Evolutionary conservation across 2,113 vertebrate species (phyloP), one percentile per base, ranked within the genome.

Genomic region (Clarias magur): DNA sequence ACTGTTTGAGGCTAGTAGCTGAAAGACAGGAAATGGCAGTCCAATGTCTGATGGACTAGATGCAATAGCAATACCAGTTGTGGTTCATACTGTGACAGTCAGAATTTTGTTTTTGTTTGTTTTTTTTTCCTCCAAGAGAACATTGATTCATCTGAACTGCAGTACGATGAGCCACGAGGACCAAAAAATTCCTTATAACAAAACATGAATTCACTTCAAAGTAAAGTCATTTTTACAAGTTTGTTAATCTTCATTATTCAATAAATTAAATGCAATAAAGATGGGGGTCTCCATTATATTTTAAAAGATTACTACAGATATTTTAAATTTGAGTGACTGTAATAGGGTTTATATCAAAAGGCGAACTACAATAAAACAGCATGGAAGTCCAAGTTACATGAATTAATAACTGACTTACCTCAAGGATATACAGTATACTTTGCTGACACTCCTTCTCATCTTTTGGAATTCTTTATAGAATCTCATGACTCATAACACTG

Each of bases 21-120:
- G 53, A 42, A 86, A 72, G 57, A 65, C n/a, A 85, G n/a, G 54
- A 85, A 27, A 75, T 63, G 4, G 34, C 53, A 67, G 48, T 54
- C 59, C 34, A 34, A 57, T 63, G 63, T 63, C 9, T 79, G 16
- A 76, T 76, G 42, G 12, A 53, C 23, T 25, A 57, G 76, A 57
- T 57, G 21, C 53, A 57, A 19, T 59, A 76, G 42, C 72, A 76
- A 76, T 54, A 38, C 56, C 27, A 34, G 17, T 9, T 80, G 34
- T 80, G 30, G 78, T 59, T 59, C 17, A 60, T 34, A 59, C 56
- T 60, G 27, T 59, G 17, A 34, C 4, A 6, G n/a, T 56, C 75
- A 79, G 76, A 79, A 19, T 48, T 48, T 8, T 48, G 42, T 48
- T 8, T 8, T 48, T 48, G 5, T 48, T 34, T 34, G 30, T 34